Conservation (phyloP, 2,113 vertebrate genomes). For the Eurystomus gularis region DNA sequence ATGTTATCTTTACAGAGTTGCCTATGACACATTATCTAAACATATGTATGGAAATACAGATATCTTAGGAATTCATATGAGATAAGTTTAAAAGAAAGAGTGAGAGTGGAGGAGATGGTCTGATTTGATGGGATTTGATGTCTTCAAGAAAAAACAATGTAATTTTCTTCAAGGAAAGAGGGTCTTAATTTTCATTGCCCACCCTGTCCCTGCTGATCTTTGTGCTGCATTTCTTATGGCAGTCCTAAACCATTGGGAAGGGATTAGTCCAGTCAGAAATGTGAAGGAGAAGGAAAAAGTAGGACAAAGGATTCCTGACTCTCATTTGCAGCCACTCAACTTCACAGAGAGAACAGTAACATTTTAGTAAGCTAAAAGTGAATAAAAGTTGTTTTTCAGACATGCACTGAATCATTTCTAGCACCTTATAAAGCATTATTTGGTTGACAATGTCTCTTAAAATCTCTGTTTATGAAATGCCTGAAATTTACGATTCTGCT, state of each 20-base stretch:
- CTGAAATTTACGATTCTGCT: constrained; percentile 19
- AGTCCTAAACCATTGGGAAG: not conserved
- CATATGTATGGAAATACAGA: not conserved
- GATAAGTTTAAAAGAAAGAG: not conserved
- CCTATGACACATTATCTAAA: not conserved
- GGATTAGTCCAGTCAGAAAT: not conserved
- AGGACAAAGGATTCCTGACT: not conserved
- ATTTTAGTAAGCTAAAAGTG: constrained; percentile 5
- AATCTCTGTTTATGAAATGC: constrained; percentile 41
- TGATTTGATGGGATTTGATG: not conserved
- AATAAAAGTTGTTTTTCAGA: constrained; percentile 26
- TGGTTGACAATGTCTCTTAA: constrained; percentile 50
- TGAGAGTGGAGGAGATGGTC: not conserved
- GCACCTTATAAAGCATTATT: constrained; percentile 54
- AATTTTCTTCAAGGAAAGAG: not conserved
- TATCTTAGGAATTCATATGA: not conserved
- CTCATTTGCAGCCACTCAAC: not conserved
- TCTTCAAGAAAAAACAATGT: not conserved
- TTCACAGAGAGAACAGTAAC: not conserved
- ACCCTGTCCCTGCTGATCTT: not conserved
- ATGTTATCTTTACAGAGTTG: not conserved
- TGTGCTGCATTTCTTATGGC: not conserved
- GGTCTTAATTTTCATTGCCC: not conserved
- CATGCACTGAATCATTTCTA: constrained; percentile 37
- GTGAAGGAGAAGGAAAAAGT: not conserved